Percentiles rank a stretch among this genome's conserved stretches.
Evolutionary conservation across 2,888 invertebrate species (phyloP).

Genomic region (Lordiphosa andalusiaca): DNA sequence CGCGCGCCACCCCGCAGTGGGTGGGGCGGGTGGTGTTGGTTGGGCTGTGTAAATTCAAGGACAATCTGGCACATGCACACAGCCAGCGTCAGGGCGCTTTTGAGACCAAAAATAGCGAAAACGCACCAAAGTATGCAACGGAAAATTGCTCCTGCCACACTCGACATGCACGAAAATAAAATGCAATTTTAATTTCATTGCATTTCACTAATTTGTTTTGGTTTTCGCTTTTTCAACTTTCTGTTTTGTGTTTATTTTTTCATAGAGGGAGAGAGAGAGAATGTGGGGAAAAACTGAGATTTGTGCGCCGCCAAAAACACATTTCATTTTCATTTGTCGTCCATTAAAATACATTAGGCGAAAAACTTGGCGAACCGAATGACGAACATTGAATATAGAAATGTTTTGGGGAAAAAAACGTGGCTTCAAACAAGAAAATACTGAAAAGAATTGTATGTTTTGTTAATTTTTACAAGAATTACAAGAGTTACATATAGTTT

Average conservation of each 20-base stretch:
- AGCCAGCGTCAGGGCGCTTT: conserved; percentile 1
- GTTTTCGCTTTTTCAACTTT: conserved; percentile 23
- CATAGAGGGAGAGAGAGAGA: no score
- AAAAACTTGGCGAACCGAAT: neutral
- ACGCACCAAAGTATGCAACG: conserved; percentile 33
- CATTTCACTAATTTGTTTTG: conserved; percentile 51
- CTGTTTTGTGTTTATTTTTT: no score
- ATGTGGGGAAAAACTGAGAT: no score
- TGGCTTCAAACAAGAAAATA: no score
- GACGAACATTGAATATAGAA: neutral
- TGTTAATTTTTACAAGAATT: no score
- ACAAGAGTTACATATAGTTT: no score
- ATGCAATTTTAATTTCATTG: conserved; percentile 67
- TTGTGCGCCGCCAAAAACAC: conserved; percentile 15
- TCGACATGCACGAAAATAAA: conserved; percentile 41
- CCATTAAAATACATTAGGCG: conserved; percentile 70
- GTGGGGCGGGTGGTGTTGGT: no score
- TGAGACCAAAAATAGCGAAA: conserved; percentile 46
- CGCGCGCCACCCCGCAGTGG: neutral
- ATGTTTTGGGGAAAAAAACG: neutral
- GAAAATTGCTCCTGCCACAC: conserved; percentile 9
- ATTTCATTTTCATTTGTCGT: conserved; percentile 36
- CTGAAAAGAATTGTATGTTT: no score
- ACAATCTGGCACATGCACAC: conserved; percentile 5
- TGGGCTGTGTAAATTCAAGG: conserved; percentile 8